These are phyloP conservation scores for Nanger granti DNA, from an alignment of 2,113 vertebrate species.

Conservation along the genomic window DNA sequence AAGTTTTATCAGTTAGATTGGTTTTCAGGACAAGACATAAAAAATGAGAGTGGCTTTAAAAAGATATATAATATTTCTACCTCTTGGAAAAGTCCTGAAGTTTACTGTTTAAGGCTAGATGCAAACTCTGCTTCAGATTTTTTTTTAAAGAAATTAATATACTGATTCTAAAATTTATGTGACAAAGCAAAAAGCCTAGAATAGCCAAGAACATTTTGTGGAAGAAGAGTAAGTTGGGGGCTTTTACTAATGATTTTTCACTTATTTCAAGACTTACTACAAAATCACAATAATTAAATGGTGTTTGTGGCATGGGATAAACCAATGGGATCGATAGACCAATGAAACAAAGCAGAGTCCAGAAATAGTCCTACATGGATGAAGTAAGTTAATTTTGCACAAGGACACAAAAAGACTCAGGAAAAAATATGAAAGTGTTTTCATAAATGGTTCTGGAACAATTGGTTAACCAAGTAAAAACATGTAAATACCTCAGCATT, in stretches of 20 bases:
- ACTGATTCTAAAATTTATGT: neutral
- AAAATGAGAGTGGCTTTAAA: neutral
- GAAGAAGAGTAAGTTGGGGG: neutral
- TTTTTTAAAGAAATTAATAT: neutral
- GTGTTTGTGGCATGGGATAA: neutral
- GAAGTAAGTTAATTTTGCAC: neutral
- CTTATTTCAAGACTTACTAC: neutral
- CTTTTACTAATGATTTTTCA: neutral
- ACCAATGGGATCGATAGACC: neutral
- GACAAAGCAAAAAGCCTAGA: neutral
- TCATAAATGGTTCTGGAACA: neutral
- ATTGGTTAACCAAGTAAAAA: neutral
- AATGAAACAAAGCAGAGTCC: neutral
- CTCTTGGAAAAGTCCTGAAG: neutral
- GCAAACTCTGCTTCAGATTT: neutral
- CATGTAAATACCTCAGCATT: neutral
- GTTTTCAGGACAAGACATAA: neutral
- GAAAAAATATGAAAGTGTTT: neutral
- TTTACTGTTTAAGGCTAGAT: neutral
- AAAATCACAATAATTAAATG: neutral
- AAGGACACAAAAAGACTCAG: neutral
- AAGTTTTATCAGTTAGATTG: neutral
- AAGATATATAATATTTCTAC: neutral
- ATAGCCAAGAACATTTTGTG: neutral
- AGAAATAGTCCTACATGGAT: neutral